Conservation (phyloP, 2,888 invertebrate species). For the Drosophila atroscutellata region DNA sequence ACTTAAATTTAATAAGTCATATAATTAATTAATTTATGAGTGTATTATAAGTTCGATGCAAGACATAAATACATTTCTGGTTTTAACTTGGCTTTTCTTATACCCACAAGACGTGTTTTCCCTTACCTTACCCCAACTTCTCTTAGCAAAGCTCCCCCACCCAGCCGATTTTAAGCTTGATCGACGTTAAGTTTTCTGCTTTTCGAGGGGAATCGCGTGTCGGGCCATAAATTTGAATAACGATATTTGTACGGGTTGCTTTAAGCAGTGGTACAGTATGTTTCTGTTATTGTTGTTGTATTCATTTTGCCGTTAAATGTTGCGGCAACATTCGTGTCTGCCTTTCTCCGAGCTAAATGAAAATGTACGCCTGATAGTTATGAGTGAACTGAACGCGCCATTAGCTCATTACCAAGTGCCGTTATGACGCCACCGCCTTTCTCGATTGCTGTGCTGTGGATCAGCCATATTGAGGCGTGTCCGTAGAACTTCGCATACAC, state of each 20-base stretch:
- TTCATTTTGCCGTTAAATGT: conserved; percentile 52
- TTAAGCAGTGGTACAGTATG: neutral
- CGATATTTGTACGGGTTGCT: conserved; percentile 38
- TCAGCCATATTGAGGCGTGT: conserved; percentile 39
- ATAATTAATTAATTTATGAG: conserved; percentile 4
- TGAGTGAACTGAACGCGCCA: conserved; percentile 36
- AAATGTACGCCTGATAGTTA: conserved; percentile 44
- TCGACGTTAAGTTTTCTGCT: conserved; percentile 45
- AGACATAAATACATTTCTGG: conserved; percentile 7
- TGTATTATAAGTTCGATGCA: conserved; percentile 12
- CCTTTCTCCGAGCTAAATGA: conserved; percentile 44
- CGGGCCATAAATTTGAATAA: conserved; percentile 57
- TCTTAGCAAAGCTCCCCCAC: neutral
- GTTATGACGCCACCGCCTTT: conserved; percentile 56
- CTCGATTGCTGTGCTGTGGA: neutral
- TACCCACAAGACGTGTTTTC: conserved; percentile 33
- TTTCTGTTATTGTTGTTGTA: conserved; percentile 12
- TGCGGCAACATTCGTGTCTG: conserved; percentile 53
- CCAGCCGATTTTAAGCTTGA: conserved; percentile 47
- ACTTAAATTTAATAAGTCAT: neutral
- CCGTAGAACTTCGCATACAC: conserved; percentile 22
- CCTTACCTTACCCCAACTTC: neutral
- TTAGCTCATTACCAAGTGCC: conserved; percentile 47
- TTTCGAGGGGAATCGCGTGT: conserved; percentile 55
- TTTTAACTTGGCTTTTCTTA: conserved; percentile 53